Evolutionary conservation across 2,797 vertebrate genomes (phyloP), one percentile per base, ranked within the genome.

Genomic region (Macroramphosus scolopax): DNA sequence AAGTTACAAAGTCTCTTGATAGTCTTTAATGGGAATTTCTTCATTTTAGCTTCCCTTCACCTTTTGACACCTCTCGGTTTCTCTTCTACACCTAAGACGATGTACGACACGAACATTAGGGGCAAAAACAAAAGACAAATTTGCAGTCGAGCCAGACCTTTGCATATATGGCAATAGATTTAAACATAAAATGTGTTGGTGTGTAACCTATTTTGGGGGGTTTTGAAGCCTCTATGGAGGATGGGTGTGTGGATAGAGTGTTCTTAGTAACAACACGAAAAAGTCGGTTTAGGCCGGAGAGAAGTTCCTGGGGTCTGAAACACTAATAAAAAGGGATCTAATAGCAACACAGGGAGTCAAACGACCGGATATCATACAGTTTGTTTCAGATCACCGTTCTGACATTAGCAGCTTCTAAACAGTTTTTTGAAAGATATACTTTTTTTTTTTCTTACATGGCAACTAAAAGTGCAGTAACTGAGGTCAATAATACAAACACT

Each of bases 401-500:
- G 75, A 86, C 80, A 80, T 85, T 90, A 96, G 93, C 93, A 95
- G 93, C 92, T 85, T 87, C 83, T 84, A 81, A 80, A 87, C 52
- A 71, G 8, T 31, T 76, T 75, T 85, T 82, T 53, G 72, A 80
- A 80, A 82, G 63, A 80, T 78, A 80, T 66, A 75, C 66, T n/a
- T 73, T 85, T 25, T 85, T 25, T 63, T 68, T 72, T 87, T 78
- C 77, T 86, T 86, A 83, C 80, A 83, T 78, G 82, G 77, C 81
- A 83, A 83, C 78, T 88, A 90, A 85, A 92, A 93, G 91, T 93
- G 92, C 91, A 92, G 90, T 89, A 90, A 93, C 88, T 82, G 90
- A 95, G 91, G 90, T 92, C 89, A 92, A 89, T 88, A 86, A 89
- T 89, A 91, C 81, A 85, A 92, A 91, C 90, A 92, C 91, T 89